Percentiles rank a stretch among this genome's conserved stretches.
Evolutionary conservation across 2,888 invertebrate species (phyloP).

Genomic region (Rhagophthalmus giganteus): DNA sequence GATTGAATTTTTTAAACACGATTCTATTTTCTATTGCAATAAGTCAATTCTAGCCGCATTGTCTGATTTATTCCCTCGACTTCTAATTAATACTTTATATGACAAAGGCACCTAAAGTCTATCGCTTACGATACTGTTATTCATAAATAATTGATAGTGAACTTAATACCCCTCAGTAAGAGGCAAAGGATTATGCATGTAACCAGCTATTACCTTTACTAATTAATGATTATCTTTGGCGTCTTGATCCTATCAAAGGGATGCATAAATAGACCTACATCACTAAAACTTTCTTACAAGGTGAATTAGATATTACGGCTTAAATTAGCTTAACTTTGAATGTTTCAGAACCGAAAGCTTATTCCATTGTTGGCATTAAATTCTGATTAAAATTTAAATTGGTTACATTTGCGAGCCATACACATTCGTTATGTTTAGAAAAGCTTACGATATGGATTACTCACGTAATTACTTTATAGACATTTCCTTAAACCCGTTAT

Average conservation of each 20-base stretch:
- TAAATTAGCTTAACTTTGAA: constrained; percentile 12
- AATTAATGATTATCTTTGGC: constrained; percentile 29
- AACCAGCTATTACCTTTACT: constrained; percentile 30
- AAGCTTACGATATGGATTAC: constrained; percentile 16
- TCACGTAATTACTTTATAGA: constrained; percentile 15
- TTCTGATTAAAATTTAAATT: constrained; percentile 5
- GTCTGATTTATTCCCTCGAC: not conserved
- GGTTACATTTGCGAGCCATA: not conserved
- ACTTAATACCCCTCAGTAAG: constrained; percentile 20
- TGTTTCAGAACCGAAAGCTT: constrained; percentile 5
- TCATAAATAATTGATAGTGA: constrained; percentile 27
- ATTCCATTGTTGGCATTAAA: constrained; percentile 6
- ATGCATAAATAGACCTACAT: constrained; percentile 21
- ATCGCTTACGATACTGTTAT: constrained; percentile 15
- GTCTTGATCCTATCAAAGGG: constrained; percentile 29
- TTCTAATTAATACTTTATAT: not conserved
- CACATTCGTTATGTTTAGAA: not conserved
- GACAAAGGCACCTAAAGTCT: not conserved
- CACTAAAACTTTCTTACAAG: constrained; percentile 18
- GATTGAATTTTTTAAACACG: no score
- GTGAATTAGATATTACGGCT: constrained; percentile 13
- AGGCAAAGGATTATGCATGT: constrained; percentile 24
- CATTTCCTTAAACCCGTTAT: constrained; percentile 24
- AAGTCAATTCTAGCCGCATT: no score
- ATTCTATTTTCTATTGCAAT: no score